Base-by-base conservation (phyloP, 2,797 vertebrate genomes). In the Liasis olivaceus region DNA sequence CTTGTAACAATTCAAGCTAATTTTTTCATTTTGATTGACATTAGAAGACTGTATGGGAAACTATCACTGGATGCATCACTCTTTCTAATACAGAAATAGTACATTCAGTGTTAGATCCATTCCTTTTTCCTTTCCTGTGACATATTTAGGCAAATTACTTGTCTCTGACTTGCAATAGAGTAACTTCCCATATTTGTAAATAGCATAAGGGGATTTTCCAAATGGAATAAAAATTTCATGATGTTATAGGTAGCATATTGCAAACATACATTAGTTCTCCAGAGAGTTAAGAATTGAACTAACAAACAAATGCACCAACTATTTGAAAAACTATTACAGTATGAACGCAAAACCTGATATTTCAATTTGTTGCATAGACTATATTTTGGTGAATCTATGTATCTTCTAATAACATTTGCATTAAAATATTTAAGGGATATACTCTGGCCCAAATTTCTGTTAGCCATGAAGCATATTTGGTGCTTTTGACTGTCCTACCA, bases 191-290 rank as follows among this genome's bases (percentile, higher is more conserved):
- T 95, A 91, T 94, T 96, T 95, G 92, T 95, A 94, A 95, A 92
- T 87, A 97, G 92, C 91, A 81, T 91, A 4, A 36, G 81, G 95
- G 96, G 96, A 94, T 95, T 97, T 97, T 97, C 96, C 97, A 95
- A 91, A 87, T 96, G 89, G 94, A 94, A 96, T 95, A 96, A 93
- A 95, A 95, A 93, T 94, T 60, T 94, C 90, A 0, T 89, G 24
- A 91, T 93, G 28, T 51, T 96, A 93, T 91, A 96, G 95, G 93
- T 91, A 92, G 94, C 84, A 54, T 85, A 42, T 95, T 94, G 96
- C 95, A 96, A 96, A 96, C 89, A 51, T 94, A 85, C 47, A 63
- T 69, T 93, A 93, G 93, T 96, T 97, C 95, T 96, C 90, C 93
- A 95, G 92, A 95, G 91, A 93, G 92, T 86, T 51, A 91, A 69